A percentile compares a stretch with the other conserved stretches of the same genome.
phyloP scores from a whole-genome alignment of 2,113 vertebrate genomes.

The Zapornia atra region DNA sequence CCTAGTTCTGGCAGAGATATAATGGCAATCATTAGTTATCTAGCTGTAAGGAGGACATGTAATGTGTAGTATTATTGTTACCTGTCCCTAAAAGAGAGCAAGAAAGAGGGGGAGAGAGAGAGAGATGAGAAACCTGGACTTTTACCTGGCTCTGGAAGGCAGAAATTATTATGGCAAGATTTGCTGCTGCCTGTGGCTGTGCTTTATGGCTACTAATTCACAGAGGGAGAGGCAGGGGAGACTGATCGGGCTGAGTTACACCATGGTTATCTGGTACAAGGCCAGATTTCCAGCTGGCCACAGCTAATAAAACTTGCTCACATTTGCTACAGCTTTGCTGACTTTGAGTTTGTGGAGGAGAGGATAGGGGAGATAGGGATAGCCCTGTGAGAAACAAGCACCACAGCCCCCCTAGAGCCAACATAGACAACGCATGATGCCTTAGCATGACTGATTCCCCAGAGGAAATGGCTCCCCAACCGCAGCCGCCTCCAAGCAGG shows the following conservation, averaged over 20 bases:
- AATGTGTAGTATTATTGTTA: constrained; percentile 50
- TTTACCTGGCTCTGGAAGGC: background rate
- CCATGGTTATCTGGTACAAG: background rate
- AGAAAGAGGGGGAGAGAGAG: background rate
- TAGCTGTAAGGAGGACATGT: constrained; percentile 3
- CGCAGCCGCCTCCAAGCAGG: background rate
- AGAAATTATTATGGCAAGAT: constrained; percentile 25
- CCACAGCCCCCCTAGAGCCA: background rate
- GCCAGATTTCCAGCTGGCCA: background rate
- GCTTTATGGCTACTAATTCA: background rate
- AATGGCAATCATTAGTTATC: constrained; percentile 46
- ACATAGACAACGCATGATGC: fast-evolving
- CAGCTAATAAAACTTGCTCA: background rate
- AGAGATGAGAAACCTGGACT: background rate
- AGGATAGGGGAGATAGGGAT: background rate
- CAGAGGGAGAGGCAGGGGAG: background rate
- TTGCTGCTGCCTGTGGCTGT: constrained; percentile 3
- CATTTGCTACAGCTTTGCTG: fast-evolving
- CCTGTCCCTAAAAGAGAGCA: background rate
- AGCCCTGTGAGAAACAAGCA: background rate
- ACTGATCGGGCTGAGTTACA: background rate
- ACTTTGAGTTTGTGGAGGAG: background rate
- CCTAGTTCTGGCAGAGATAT: constrained; percentile 1
- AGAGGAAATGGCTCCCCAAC: background rate
- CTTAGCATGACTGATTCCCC: background rate